Evolutionary conservation across 92 coral and sea anemone species (phyloP), one percentile per base, ranked within the genome.

Genomic region (Parazoanthus atlanticus): DNA sequence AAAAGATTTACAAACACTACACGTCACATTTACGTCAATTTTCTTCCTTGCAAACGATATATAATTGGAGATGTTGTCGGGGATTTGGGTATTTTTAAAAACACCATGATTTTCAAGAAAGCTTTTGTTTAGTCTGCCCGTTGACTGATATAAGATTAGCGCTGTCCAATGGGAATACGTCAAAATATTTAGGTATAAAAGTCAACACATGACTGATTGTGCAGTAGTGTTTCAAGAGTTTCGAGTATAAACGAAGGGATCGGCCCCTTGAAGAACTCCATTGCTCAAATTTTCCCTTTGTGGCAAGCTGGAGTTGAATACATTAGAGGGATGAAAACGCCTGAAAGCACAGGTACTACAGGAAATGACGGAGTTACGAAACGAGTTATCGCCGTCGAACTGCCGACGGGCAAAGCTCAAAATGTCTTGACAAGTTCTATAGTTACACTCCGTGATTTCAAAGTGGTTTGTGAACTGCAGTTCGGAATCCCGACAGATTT

Each of bases 401-500:
- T 95, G 29, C 98, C 98, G 5, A 95, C 86, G 25, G 95, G 93
- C 23, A 86, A 82, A 32, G 47, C 78, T 26, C 91, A 87, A 52
- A 86, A 84, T 74, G 85, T 95, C 73, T 79, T 32, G 61, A 84
- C 93, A 61, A 76, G 77, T 40, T 65, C 84, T 67, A 33, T 15
- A 26, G 87, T 82, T 58, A 92, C 96, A 36, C 93, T 93, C 32
- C 75, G 87, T 32, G 93, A 93, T 76, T 80, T 95, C 17, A 95
- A 95, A 81, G 81, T 85, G 49, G 71, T 34, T 64, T 95, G 94
- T 74, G 98, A 95, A 74, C 49, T 89, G 80, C 85, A 91, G 41
- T 72, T 90, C 67, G 98, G 98, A 16, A 93, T 95, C 67, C 98
- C 98, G 25, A 61, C 90, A 23, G 85, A 92, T 66, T 54, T 95